Base-by-base conservation (phyloP, 2,888 invertebrate genomes). In the Tribolium freemani region DNA sequence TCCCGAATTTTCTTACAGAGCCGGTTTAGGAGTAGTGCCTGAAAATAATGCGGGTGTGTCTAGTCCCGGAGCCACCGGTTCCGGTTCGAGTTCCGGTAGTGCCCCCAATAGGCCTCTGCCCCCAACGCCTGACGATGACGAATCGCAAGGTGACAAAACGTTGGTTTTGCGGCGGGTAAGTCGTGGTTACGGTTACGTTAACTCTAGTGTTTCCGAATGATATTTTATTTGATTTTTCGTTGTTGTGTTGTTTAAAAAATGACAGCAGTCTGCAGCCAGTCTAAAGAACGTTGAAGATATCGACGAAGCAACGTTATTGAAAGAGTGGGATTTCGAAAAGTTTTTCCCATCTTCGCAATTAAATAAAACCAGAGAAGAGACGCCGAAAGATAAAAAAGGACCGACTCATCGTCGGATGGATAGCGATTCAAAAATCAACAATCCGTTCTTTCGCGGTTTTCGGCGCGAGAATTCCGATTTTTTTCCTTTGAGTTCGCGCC, bases 31-130 rank as follows among this genome's bases (percentile, higher is more conserved):
- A 83, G 90, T 90, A 73, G 90, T 91, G 79, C 88, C 90, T 31
- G 90, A 90, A 84, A 89, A 89, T 72, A 86, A 88, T 31, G 86
- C 85, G 6, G 85, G 86, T 67, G 85, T 85, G 81, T 88, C 88
- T 81, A 85, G 84, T 86, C 84, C 86, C 5, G 85, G 84, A 60
- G 84, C 86, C n/a, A 83, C 86, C 0, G 82, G 84, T 66, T 79
- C 83, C 2, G 85, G 78, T 71, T 83, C 84, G 60, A 87, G 86
- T 75, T 87, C 88, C 78, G 92, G 93, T 71, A 93, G 93, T 67
- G 94, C 96, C 79, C 97, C 97, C 73, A 97, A 96, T 85, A 91
- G 97, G 79, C 97, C 97, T 63, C 89, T 97, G 83, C 97, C 97
- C 69, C 97, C 97, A 60, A 97, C 97, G 63, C 97, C 97, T 46